phyloP scores from a whole-genome alignment of 2,113 vertebrate genomes.

The Calidris pugnax region DNA sequence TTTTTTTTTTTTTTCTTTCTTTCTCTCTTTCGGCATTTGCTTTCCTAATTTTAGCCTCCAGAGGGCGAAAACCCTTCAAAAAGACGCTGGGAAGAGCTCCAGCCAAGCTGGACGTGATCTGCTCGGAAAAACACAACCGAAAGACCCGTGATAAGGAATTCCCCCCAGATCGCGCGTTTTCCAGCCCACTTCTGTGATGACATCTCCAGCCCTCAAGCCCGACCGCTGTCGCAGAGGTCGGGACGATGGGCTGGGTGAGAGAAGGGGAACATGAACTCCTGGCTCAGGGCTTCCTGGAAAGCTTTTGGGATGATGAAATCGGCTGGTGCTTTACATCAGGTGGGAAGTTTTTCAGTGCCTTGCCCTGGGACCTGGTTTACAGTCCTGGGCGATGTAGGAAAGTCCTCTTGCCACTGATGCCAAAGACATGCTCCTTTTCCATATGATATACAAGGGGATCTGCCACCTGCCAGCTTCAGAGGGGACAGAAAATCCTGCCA shows the following conservation, averaged over 20 bases:
- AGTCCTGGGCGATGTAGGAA: accelerated
- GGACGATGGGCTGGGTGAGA: not conserved
- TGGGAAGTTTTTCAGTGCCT: not conserved
- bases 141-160: not conserved
- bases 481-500: not conserved
- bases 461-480: not conserved
- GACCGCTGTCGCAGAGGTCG: not conserved
- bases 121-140: not conserved
- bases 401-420: accelerated
- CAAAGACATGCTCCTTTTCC: not conserved
- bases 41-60: not conserved
- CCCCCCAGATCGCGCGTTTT: accelerated
- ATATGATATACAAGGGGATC: accelerated
- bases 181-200: not conserved
- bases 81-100: not conserved
- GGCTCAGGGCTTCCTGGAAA: not conserved
- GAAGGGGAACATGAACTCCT: not conserved
- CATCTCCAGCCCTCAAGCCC: accelerated
- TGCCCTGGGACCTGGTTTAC: not conserved
- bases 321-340: not conserved
- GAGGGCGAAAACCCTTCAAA: constrained; percentile 25
- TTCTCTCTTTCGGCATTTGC: not conserved
- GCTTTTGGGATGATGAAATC: not conserved
- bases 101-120: not conserved
- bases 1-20: not conserved